Conservation (phyloP, 2,797 vertebrate genomes). For the Poeciliopsis gracilis region DNA sequence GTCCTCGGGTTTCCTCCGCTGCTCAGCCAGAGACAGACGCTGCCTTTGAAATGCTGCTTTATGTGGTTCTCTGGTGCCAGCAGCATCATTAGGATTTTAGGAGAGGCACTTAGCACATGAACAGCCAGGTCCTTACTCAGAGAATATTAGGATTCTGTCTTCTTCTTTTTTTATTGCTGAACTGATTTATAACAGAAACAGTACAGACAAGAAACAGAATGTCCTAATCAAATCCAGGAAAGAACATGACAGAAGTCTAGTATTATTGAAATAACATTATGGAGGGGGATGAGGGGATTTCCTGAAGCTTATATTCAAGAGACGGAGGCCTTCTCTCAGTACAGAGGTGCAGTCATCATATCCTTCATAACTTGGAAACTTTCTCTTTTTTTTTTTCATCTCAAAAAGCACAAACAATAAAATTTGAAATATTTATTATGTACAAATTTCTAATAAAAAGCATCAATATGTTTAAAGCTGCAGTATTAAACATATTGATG, state of each 20-base stretch:
- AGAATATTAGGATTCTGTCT: slow-evolving; percentile 59
- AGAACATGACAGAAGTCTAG: not conserved
- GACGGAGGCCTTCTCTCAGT: not conserved
- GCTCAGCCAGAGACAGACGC: slow-evolving; percentile 60
- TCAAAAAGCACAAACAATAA: not conserved
- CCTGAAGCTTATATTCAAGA: not conserved
- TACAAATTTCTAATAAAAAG: not conserved
- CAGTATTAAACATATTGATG: too few species aligned
- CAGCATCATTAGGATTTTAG: slow-evolving; percentile 75
- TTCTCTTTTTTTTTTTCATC: not conserved
- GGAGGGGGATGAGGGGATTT: not conserved
- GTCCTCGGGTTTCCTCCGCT: slow-evolving; percentile 50
- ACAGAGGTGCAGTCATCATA: not conserved
- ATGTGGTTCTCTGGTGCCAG: slow-evolving; percentile 65
- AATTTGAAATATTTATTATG: not conserved
- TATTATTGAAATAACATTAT: not conserved
- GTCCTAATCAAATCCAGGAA: slow-evolving; percentile 13
- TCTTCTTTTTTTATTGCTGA: slow-evolving; percentile 28
- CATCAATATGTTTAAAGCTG: not conserved
- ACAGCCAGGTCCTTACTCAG: slow-evolving; percentile 64
- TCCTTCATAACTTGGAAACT: not conserved
- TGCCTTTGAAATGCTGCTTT: slow-evolving; percentile 62
- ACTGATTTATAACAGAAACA: slow-evolving; percentile 48
- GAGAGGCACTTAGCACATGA: slow-evolving; percentile 75
- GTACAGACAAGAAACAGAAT: slow-evolving; percentile 25